Evolutionary conservation across 2,888 invertebrate species (phyloP).

Genomic region (Eristalis pertinax): DNA sequence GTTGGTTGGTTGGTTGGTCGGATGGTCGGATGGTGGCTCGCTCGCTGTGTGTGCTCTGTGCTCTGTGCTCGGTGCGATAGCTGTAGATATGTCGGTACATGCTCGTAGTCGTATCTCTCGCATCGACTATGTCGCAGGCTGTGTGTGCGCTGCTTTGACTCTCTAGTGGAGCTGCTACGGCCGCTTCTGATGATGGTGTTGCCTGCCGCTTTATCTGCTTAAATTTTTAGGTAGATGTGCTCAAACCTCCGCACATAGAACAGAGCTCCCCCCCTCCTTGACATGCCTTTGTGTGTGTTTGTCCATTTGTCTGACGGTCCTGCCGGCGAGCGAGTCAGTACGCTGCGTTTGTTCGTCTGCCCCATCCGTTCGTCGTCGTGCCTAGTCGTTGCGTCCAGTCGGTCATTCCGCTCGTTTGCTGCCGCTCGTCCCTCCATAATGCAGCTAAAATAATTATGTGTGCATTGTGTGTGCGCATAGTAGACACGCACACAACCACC

Average conservation of each 20-base stretch:
- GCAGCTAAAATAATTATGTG: constrained; percentile 73
- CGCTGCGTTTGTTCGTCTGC: not conserved
- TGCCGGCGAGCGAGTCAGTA: constrained; percentile 32
- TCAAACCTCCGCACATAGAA: constrained; percentile 69
- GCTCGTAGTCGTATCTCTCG: constrained; percentile 62
- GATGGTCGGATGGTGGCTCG: constrained; percentile 47
- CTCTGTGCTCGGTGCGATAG: constrained; percentile 34
- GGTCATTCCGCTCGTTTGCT: constrained; percentile 19
- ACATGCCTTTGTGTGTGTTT: constrained; percentile 52
- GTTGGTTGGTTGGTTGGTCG: constrained; percentile 20
- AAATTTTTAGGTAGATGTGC: constrained; percentile 72
- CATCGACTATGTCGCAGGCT: constrained; percentile 67
- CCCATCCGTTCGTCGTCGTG: constrained; percentile 28
- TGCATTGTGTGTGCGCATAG: constrained; percentile 69
- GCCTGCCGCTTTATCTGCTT: constrained; percentile 73
- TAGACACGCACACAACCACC: constrained; percentile 32
- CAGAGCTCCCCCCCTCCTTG: not conserved
- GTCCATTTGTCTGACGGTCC: constrained; percentile 49
- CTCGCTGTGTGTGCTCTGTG: constrained; percentile 34
- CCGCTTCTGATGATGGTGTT: constrained; percentile 69
- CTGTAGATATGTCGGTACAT: constrained; percentile 54
- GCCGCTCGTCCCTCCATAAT: constrained; percentile 57
- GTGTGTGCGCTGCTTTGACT: constrained; percentile 66
- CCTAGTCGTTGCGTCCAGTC: constrained; percentile 5
- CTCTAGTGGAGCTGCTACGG: constrained; percentile 69